Evolutionary conservation across 2,113 vertebrate species (phyloP), one percentile per base, ranked within the genome.

Genomic region (Nycticorax nycticorax): DNA sequence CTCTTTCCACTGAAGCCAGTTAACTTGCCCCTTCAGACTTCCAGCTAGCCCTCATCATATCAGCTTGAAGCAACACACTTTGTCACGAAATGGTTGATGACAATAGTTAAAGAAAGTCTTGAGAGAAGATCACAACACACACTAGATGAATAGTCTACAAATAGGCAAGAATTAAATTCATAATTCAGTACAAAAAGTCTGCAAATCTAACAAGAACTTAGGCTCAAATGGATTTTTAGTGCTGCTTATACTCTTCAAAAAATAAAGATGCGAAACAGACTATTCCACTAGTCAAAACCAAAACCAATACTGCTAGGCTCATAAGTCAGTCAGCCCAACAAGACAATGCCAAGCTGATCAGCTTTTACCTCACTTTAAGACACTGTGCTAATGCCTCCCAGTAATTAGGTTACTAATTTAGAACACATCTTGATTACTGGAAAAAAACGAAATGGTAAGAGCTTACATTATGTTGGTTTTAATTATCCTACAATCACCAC

Each of bases 361-460:
- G 91, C 88, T 97, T 94, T 93, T 94, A 97, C 59, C 71, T 94
- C 91, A 77, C 85, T 92, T 95, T 91, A 93, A 95, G 92, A 88
- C 72, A 91, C 64, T 48, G 35, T n/a, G 56, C 60, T 95, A 97
- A 97, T 94, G 94, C 90, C 85, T 85, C 59, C 67, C 53, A 86
- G 92, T 96, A 96, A 95, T 89, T 85, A 95, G 68, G 73, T 80
- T 85, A 91, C 92, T 94, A 89, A 97, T 96, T 96, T 94, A 96
- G 92, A 96, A 97, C 66, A 74, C 47, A 68, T 87, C 88, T 92
- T 84, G 59, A 91, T 62, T 86, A 80, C 62, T 43, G 56, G 89
- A 57, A 71, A 62, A 87, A 85, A 89, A 67, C 23, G 5, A 89
- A 82, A 85, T 9, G 1, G 10, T 60, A 88, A 68, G 50, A 76